A percentile compares a stretch with the other conserved stretches of the same genome.
Evolutionary conservation across 2,113 vertebrate genomes (phyloP).

Genomic region (Naja naja): DNA sequence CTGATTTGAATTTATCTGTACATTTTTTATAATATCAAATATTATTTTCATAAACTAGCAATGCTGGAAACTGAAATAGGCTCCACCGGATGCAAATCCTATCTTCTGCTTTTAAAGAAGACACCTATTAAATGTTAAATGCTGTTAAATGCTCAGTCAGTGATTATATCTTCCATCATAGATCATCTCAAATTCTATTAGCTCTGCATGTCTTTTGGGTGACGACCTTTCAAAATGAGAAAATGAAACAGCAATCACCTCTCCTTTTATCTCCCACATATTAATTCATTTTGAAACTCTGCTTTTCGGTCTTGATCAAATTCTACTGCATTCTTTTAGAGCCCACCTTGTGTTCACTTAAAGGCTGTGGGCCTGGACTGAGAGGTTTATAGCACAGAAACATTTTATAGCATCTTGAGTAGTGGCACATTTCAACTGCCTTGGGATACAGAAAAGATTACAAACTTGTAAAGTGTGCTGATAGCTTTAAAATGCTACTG

Average conservation of each 20-base stretch:
- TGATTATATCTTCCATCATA: not conserved
- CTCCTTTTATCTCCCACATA: not conserved
- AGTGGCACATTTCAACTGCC: conserved; percentile 25
- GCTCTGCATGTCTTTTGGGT: not conserved
- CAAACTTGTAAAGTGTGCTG: conserved; percentile 33
- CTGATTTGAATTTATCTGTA: not conserved
- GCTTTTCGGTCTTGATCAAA: not conserved
- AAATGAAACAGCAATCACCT: not conserved
- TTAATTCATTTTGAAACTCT: not conserved
- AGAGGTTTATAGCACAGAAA: not conserved
- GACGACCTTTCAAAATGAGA: not conserved
- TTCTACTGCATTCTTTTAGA: not conserved
- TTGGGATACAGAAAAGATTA: conserved; percentile 22
- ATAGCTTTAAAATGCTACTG: conserved; percentile 39
- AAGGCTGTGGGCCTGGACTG: not conserved
- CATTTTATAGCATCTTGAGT: conserved; percentile 30
- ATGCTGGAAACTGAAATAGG: not conserved
- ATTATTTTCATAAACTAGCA: not conserved
- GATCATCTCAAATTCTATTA: not conserved
- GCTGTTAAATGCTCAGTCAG: not conserved
- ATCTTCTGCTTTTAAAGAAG: not conserved
- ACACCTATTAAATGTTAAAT: not conserved
- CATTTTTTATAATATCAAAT: not conserved
- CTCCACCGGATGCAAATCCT: not conserved
- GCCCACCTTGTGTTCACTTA: not conserved